Base-by-base conservation (phyloP, 2,888 invertebrate genomes). In the Sphinx pinastri region DNA sequence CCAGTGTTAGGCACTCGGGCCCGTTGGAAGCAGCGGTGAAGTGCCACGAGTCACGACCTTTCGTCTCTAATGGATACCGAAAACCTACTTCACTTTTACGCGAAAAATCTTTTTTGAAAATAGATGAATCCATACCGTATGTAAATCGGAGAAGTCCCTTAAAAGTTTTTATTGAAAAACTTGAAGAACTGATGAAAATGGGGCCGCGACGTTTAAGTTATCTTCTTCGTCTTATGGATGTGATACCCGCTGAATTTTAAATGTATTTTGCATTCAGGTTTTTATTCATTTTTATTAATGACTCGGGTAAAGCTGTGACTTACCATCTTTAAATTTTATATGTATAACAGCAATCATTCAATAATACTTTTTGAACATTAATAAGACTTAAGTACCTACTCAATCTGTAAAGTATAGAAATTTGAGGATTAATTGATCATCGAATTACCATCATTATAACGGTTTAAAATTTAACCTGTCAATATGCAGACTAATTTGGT, bases 131-230 rank as follows among this genome's bases (percentile, higher is more conserved):
- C 89, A 89, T 90, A 89, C 89, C 90, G 92, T 93, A 92, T 92
- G 92, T 91, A 92, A 93, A 92, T 93, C 89, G 88, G 88, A 88
- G 38, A 38, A 38, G 86, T 84, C 85, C 88, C 88, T 87, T 83
- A 86, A 90, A 93, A 93, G 92, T 93, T 94, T 94, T 93, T 93
- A 93, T 93, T 93, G 92, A 93, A 94, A 94, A 94, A 93, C 92
- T 93, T 94, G 90, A 92, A 85, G 88, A 88, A 88, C 89, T 90
- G 90, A 92, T 92, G 92, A 91, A 92, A 93, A 92, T 91, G 91
- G 89, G 88, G 85, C 84, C 84, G 88, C 87, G 83, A 86, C 88
- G 87, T 86, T 88, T 88, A 89, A 89, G 88, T 89, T 91, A 87
- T 89, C 85, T 84, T 78, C 87, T 85, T 84, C 86, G 80, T 84